Evolutionary conservation across 2,888 invertebrate species (phyloP), one percentile per base, ranked within the genome.

Genomic region (Apotomis betuletana): DNA sequence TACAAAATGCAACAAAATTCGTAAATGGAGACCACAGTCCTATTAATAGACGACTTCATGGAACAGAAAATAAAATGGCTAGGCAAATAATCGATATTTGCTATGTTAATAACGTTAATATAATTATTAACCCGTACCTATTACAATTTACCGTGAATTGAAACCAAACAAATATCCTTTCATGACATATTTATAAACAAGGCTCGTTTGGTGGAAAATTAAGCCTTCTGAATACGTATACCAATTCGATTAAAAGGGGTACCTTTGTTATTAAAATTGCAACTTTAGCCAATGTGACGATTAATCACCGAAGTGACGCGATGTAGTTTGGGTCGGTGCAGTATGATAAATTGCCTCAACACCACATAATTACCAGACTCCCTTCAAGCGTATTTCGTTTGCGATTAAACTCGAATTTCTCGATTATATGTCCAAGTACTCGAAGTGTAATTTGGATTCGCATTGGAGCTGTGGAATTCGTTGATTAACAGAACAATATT

Each of bases 281-380:
- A 72, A 72, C 68, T 67, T 63, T 59, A 68, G 38, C 65, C 70
- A 54, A 60, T 65, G 58, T 38, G 12, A 12, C 59, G 67, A 68
- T 72, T 72, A 68, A 68, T 72, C 72, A 72, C 60, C 41, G 13
- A 61, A 57, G 58, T 68, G 67, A 38, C 72, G 68, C 58, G 67
- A 63, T 63, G 63, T 67, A 67, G 72, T 68, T 62, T 41, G 57
- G 63, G 62, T 58, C 69, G 55, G 41, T 69, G 69, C 62, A 69
- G 62, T 58, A 38, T 69, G 74, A 69, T 69, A 64, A 72, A 73
- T 74, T 52, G 67, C 74, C 54, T 68, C 36, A 36, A 46, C 58
- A n/a, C 68, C 72, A 72, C 68, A 63, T 72, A 72, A 72, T 72
- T 72, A 63, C 72, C 46, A 46, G 67, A 62, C 63, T 71, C 71